Conservation (phyloP, 1,140 invertebrate genomes). For the Cyclargus thomasi region DNA sequence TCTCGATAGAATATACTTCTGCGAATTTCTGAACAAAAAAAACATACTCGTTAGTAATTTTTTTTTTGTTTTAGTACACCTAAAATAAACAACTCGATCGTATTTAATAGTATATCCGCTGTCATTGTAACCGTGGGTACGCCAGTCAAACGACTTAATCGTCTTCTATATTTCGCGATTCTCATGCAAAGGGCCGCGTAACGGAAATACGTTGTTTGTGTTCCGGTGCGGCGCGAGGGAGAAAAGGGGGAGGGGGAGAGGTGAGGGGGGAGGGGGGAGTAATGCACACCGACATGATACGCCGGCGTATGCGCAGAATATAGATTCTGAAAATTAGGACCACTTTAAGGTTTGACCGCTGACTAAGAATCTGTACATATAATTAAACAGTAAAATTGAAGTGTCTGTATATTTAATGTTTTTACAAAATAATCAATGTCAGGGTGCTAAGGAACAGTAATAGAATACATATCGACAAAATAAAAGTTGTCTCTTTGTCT, state of each 20-base stretch:
- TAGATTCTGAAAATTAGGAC: not conserved
- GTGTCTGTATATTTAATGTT: too few relatives aligned
- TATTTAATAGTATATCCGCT: not conserved
- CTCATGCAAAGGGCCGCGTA: constrained; percentile 8
- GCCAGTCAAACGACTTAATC: not conserved
- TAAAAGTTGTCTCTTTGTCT: too few relatives aligned
- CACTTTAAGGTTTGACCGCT: not conserved
- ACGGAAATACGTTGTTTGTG: constrained; percentile 62
- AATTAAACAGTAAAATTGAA: too few relatives aligned
- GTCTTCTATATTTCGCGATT: not conserved
- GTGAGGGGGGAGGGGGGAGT: constrained; percentile 18
- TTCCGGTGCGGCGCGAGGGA: constrained; percentile 33
- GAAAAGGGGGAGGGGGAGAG: constrained; percentile 15
- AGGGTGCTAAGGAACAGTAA: too few relatives aligned
- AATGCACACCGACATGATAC: constrained; percentile 65
- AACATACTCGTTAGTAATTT: too few relatives aligned
- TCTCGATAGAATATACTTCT: too few relatives aligned
- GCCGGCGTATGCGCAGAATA: not conserved
- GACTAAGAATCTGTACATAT: too few relatives aligned
- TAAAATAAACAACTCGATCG: not conserved
- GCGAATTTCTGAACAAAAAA: too few relatives aligned
- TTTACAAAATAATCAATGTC: too few relatives aligned
- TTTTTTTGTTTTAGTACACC: too few relatives aligned
- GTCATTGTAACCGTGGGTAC: not conserved
- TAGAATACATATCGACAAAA: too few relatives aligned